Percentiles rank a stretch among this genome's conserved stretches.
phyloP scores from a whole-genome alignment of 1,140 invertebrate species.

The fruit fly (Drosophila melanogaster) region Release_6_plus_ISO1_MT NC_004354.4:3098501-3099000 shows the following conservation, averaged over 20 bases:
- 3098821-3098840: neutral
- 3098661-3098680: neutral
- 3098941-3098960: neutral
- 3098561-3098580: constrained; percentile 39
- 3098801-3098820: no score
- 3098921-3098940: constrained; percentile 34
- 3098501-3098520: constrained; percentile 6
- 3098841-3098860: neutral
- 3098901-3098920: constrained; percentile 34
- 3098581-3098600: constrained; percentile 44
- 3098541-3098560: constrained; percentile 12
- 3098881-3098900: constrained; percentile 34
- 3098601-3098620: constrained; percentile 61
- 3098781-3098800: no score
- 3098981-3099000: constrained; percentile 73
- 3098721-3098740: neutral
- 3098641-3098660: neutral
- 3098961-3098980: constrained; percentile 55
- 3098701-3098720: no score
- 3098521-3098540: constrained; percentile 18
- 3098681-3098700: neutral
- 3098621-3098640: constrained; percentile 2
- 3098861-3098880: neutral
- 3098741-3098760: neutral
- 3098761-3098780: neutral